Percentiles rank a stretch among this genome's conserved stretches.
Conservation (phyloP, 2,113 vertebrate genomes). For the Galeopterus variegatus region DNA sequence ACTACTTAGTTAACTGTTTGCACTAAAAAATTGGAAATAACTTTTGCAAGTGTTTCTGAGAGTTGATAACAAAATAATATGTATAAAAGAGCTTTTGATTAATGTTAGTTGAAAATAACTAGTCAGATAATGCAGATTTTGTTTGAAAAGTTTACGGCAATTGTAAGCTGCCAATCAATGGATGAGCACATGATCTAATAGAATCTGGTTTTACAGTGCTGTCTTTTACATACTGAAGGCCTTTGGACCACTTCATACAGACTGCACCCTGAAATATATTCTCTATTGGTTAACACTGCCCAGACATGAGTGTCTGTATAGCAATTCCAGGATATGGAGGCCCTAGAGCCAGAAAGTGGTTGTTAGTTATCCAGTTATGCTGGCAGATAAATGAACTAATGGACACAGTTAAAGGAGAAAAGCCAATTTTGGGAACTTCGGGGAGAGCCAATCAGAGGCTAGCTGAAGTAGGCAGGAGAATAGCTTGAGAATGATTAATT, state of each 20-base stretch:
- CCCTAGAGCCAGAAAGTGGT: not conserved
- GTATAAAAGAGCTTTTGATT: not conserved
- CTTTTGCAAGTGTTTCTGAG: not conserved
- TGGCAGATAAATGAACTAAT: not conserved
- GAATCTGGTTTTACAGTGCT: not conserved
- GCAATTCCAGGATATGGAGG: not conserved
- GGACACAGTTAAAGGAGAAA: not conserved
- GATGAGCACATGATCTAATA: not conserved
- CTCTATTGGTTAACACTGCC: not conserved
- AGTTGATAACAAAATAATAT: not conserved
- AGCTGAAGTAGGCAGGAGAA: not conserved
- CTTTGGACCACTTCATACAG: not conserved
- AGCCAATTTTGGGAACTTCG: fast-evolving
- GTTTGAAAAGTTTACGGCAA: not conserved
- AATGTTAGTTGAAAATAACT: not conserved
- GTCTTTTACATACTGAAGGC: not conserved
- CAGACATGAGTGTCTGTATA: not conserved
- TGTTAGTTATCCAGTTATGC: not conserved
- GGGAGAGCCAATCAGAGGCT: not conserved
- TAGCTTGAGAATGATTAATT: not conserved
- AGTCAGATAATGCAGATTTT: not conserved
- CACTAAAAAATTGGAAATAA: not conserved
- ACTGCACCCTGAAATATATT: not conserved
- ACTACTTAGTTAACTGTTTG: not conserved
- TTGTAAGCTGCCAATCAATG: not conserved